These are phyloP conservation scores for Glaucidium brasilianum DNA, from an alignment of 2,113 vertebrate species.

Conservation along the genomic window DNA sequence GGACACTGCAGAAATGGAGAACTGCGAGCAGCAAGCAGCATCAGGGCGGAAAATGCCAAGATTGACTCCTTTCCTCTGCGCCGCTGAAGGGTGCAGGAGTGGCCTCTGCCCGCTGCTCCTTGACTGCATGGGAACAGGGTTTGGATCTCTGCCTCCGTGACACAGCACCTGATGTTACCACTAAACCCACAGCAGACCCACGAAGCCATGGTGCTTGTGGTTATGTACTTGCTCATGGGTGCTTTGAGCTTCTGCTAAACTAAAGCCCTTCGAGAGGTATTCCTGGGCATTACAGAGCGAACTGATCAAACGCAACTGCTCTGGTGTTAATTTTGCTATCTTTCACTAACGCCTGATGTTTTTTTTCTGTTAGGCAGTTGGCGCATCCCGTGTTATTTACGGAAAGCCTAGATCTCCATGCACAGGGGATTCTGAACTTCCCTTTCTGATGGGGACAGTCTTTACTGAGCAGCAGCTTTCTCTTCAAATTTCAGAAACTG, in stretches of 20 bases:
- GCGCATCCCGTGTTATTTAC: not conserved
- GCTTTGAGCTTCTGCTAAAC: not conserved
- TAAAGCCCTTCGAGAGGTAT: not conserved
- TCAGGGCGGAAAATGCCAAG: not conserved
- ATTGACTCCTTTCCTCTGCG: not conserved
- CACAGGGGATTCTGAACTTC: not conserved
- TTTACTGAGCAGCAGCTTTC: not conserved
- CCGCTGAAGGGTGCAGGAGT: not conserved
- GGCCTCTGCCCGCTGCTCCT: not conserved
- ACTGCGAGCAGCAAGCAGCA: not conserved
- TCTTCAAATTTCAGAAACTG: not conserved
- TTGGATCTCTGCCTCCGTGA: not conserved
- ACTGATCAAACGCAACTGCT: rapidly evolving
- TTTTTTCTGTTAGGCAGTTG: not conserved
- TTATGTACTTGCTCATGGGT: rapidly evolving
- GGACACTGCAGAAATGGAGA: not conserved
- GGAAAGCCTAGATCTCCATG: not conserved
- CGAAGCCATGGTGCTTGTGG: not conserved
- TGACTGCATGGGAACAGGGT: rapidly evolving
- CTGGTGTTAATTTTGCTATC: not conserved
- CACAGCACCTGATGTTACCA: rapidly evolving
- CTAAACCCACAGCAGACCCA: not conserved
- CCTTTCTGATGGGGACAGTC: rapidly evolving
- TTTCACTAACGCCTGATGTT: rapidly evolving
- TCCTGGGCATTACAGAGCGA: not conserved